Evolutionary conservation across 1,140 invertebrate genomes (phyloP), one percentile per base, ranked within the genome.

Genomic region (Anagrus nilaparvatae): DNA sequence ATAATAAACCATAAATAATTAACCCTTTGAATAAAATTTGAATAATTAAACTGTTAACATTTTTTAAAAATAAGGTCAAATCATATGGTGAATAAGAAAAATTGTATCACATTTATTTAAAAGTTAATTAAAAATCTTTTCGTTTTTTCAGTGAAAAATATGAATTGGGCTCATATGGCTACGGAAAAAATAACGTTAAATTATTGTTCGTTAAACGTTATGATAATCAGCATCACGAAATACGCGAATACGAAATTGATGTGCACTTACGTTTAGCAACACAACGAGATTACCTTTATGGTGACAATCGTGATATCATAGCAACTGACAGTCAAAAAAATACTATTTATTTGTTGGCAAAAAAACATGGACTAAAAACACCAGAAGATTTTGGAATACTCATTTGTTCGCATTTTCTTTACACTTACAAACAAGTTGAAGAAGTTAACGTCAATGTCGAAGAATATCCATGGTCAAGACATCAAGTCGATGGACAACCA

Each of bases 261-360:
- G 82, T 81, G 2, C 75, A 78, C 40, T 63, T 87, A 13, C 79
- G 77, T 44, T 60, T 87, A n/a, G 69, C 73, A 32, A 75, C 74
- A 5, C 74, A 80, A 48, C 75, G 74, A 35, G 82, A 84, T 48
- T 80, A 76, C 52, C 53, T 70, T 1, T 51, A 62, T 12, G 78
- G 77, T n/a, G 76, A 81, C 56, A 83, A 83, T 49, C 72, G 73
- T 24, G 77, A 81, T 50, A 77, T 83, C 27, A 75, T 83, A n/a
- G 83, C 83, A 2, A 87, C 84, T 0, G 84, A 87, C 52, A 80
- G 82, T 6, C 84, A 87, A 52, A 86, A 86, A 66, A 87, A 87
- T 52, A 86, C 81, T 0, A 78, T 86, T n/a, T 85, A 85, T 55
- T 54, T 85, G 18, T 51, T 86, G 47, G 84, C 84, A 8, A 85